A percentile compares a stretch with the other conserved stretches of the same genome.
These are phyloP conservation scores for Varanus komodoensis DNA, from an alignment of 2,113 vertebrate species.

Conservation along the genomic window DNA sequence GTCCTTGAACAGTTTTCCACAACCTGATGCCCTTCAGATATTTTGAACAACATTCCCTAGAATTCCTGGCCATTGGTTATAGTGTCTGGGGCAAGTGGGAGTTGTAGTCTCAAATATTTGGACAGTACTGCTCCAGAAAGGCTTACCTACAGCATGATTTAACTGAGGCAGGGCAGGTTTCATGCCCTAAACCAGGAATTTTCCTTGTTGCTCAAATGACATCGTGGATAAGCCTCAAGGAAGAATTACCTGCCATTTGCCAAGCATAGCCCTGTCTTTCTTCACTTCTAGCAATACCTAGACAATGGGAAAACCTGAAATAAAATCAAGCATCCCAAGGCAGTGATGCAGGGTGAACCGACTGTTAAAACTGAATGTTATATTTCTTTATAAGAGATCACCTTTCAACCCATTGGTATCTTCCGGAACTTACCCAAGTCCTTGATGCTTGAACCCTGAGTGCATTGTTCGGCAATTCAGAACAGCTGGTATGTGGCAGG, in stretches of 20 bases:
- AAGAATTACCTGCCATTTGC: background rate
- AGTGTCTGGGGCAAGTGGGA: background rate
- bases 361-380: conserved; percentile 24
- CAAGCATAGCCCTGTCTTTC: background rate
- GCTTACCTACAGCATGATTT: background rate
- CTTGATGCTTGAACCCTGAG: conserved; percentile 19
- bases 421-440: conserved; percentile 33
- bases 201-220: background rate
- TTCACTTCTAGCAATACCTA: background rate
- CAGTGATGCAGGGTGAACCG: background rate
- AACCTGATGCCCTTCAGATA: background rate
- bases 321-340: background rate
- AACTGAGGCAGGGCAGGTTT: background rate
- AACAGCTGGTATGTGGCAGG: conserved; percentile 16
- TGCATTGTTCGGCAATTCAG: conserved; percentile 19
- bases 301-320: conserved; percentile 23
- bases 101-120: background rate
- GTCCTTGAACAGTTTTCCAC: background rate
- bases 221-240: background rate
- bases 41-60: background rate
- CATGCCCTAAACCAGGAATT: background rate
- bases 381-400: conserved; percentile 12
- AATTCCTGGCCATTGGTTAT: background rate
- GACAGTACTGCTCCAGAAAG: background rate
- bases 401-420: conserved; percentile 11